Evolutionary conservation across 2,113 vertebrate genomes (phyloP).

Genomic region (Prolemur simus): DNA sequence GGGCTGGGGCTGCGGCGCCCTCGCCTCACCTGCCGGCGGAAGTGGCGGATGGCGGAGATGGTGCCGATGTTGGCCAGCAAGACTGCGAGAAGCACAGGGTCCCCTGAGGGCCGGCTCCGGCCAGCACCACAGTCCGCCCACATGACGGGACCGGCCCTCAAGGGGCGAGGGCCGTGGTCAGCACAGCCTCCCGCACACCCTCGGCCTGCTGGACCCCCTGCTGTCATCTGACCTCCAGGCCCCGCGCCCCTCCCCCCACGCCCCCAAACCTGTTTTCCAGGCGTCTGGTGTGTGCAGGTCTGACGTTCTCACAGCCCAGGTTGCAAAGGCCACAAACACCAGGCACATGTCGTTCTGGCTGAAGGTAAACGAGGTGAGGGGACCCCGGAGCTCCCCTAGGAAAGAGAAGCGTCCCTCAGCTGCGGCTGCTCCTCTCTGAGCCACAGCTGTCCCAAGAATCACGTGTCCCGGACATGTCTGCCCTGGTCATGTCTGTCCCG

Average conservation of each 20-base stretch:
- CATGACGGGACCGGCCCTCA: neutral
- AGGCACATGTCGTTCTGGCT: slow-evolving; percentile 93
- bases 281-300: slow-evolving; percentile 91
- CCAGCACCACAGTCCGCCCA: too few species aligned
- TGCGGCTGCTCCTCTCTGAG: rapidly evolving
- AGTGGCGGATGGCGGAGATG: slow-evolving; percentile 94
- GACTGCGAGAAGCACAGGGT: slow-evolving; percentile 83
- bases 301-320: slow-evolving; percentile 95
- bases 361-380: slow-evolving; percentile 66
- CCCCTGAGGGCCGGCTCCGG: neutral
- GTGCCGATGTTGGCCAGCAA: slow-evolving; percentile 94
- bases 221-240: neutral
- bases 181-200: neutral
- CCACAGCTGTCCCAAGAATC: rapidly evolving
- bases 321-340: slow-evolving; percentile 94
- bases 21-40: slow-evolving; percentile 86
- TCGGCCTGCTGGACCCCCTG: neutral
- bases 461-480: too few species aligned
- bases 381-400: slow-evolving; percentile 66
- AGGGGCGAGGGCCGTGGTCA: neutral
- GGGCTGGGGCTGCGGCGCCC: slow-evolving; percentile 40
- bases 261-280: slow-evolving; percentile 94
- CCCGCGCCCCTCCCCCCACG: neutral
- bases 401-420: neutral
- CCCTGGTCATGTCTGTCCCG: too few species aligned